Conservation (phyloP, 2,113 vertebrate genomes). For the Hucho hucho region DNA sequence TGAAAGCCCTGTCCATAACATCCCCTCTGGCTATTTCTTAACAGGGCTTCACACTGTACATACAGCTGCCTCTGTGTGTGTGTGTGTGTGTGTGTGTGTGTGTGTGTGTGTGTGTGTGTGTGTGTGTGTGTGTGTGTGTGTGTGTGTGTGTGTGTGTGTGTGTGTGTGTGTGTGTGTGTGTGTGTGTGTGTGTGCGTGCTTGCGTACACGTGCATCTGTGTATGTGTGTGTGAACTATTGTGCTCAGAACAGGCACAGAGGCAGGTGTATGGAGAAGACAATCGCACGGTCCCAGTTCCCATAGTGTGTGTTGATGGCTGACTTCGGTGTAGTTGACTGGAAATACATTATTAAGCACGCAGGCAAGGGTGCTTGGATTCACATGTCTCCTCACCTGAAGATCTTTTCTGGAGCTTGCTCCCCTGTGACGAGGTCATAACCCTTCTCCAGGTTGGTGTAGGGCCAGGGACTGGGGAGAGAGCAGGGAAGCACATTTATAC, state of each 20-base stretch:
- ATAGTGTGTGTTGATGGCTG: too few species aligned
- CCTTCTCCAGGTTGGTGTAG: conserved; percentile 92
- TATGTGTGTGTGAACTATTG: too few species aligned
- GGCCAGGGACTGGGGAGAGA: conserved; percentile 87
- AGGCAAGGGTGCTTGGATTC: conserved; percentile 20
- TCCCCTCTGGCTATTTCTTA: conserved; percentile 43
- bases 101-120: conserved; percentile 24
- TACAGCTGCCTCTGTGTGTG: conserved; percentile 24
- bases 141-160: not conserved
- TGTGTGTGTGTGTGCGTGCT: too few species aligned
- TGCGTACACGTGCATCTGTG: too few species aligned
- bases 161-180: not conserved
- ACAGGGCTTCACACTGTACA: not conserved
- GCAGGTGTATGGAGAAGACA: too few species aligned
- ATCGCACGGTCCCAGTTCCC: too few species aligned
- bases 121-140: not conserved
- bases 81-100: conserved; percentile 8
- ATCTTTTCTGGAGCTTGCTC: conserved; percentile 96
- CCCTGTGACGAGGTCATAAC: conserved; percentile 95
- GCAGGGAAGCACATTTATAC: not conserved
- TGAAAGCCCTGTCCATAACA: conserved; percentile 34
- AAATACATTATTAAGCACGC: not conserved
- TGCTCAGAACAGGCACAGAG: too few species aligned
- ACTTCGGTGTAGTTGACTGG: not conserved
- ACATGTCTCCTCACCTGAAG: conserved; percentile 83